A percentile compares a stretch with the other conserved stretches of the same genome.
phyloP scores from a whole-genome alignment of 1,140 invertebrate species.

The Caenorhabditis elegans region DNA sequence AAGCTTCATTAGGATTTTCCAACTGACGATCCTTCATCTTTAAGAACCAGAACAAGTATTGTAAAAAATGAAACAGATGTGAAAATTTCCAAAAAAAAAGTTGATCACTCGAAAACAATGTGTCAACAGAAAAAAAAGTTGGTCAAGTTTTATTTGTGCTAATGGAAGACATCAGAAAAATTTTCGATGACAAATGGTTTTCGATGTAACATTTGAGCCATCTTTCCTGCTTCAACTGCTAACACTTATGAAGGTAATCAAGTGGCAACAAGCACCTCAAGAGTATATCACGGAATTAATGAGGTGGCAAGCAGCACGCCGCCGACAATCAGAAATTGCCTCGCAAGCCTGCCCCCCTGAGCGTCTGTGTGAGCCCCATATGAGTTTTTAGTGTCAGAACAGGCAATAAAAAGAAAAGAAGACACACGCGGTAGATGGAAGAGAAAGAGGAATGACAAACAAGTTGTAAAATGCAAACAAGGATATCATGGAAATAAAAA shows the following conservation, averaged over 20 bases:
- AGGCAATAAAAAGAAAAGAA: neutral
- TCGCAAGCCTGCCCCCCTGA: neutral
- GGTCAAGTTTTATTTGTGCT: neutral
- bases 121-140: neutral
- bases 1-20: too few relatives aligned
- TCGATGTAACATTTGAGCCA: constrained; percentile 29
- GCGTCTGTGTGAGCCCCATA: too few relatives aligned
- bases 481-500: too few relatives aligned
- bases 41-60: too few relatives aligned
- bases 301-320: constrained; percentile 2
- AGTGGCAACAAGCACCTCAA: constrained; percentile 27
- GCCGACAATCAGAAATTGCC: constrained; percentile 14
- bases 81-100: neutral
- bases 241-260: constrained; percentile 32
- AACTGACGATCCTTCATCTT: too few relatives aligned
- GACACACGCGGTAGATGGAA: neutral
- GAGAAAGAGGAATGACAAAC: too few relatives aligned
- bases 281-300: constrained; percentile 26
- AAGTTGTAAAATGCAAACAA: too few relatives aligned
- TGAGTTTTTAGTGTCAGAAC: neutral
- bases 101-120: neutral
- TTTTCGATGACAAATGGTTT: constrained; percentile 10
- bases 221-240: neutral
- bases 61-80: too few relatives aligned
- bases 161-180: neutral